Evolutionary conservation across 1,140 invertebrate genomes (phyloP).

Genomic region (Kradibia gibbosae): DNA sequence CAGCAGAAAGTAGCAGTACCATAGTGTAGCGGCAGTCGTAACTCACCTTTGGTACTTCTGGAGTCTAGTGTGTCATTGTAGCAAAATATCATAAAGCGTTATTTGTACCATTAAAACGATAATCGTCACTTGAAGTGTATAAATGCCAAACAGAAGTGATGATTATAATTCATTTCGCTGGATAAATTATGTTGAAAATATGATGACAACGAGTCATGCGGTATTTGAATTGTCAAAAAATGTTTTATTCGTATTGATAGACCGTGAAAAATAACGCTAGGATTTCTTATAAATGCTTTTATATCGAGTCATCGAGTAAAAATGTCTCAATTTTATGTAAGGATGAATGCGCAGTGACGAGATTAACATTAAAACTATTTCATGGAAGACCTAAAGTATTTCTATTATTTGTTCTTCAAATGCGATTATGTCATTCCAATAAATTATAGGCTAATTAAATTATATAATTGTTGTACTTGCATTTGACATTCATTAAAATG

Average conservation of each 20-base stretch:
- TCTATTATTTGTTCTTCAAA: constrained; percentile 52
- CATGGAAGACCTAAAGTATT: constrained; percentile 46
- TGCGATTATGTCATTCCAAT: constrained; percentile 52
- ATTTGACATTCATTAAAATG: constrained; percentile 32
- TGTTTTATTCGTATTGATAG: constrained; percentile 44
- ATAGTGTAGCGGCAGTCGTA: constrained; percentile 62
- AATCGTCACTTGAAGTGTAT: constrained; percentile 47
- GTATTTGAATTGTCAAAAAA: constrained; percentile 38
- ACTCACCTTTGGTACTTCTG: constrained; percentile 42
- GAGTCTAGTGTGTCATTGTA: constrained; percentile 44
- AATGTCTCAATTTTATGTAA: constrained; percentile 48
- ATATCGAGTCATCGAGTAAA: constrained; percentile 49
- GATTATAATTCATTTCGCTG: constrained; percentile 42
- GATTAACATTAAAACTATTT: constrained; percentile 45
- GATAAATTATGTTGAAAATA: constrained; percentile 36
- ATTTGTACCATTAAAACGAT: constrained; percentile 46
- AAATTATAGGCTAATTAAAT: constrained; percentile 50
- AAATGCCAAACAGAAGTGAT: constrained; percentile 41
- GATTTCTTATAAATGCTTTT: constrained; percentile 51
- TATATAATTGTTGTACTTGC: constrained; percentile 44
- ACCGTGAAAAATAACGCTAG: constrained; percentile 38
- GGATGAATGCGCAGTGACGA: constrained; percentile 42
- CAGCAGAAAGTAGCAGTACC: constrained; percentile 64
- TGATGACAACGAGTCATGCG: constrained; percentile 38
- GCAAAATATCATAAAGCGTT: constrained; percentile 45